Percentiles rank a stretch among this genome's conserved stretches.
These are phyloP conservation scores for Anarhynchus alexandrinus DNA, from an alignment of 2,113 vertebrate genomes.

Conservation along the genomic window DNA sequence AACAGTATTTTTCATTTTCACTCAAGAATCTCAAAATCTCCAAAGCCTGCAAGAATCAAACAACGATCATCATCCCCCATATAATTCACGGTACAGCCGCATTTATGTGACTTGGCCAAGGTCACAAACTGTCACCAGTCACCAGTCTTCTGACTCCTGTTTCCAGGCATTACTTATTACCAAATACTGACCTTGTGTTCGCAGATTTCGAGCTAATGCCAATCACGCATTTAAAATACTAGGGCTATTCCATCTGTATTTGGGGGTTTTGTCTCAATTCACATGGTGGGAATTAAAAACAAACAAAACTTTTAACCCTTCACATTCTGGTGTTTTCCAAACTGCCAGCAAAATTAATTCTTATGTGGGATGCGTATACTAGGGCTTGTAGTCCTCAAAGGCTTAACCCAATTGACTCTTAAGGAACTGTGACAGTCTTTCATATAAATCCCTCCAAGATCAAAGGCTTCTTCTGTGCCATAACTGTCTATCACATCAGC, in stretches of 20 bases:
- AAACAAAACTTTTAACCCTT: background rate
- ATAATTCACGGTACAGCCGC: background rate
- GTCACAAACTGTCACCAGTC: background rate
- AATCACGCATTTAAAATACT: background rate
- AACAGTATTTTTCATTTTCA: background rate
- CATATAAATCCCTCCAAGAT: background rate
- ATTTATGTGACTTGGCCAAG: background rate
- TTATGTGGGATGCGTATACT: background rate
- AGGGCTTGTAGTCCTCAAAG: background rate
- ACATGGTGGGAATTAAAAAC: background rate
- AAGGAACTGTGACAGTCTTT: slow-evolving; percentile 13
- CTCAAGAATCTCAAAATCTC: background rate
- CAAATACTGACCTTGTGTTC: background rate
- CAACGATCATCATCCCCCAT: background rate
- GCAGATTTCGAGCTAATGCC: background rate
- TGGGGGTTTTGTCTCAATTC: background rate
- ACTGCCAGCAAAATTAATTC: background rate
- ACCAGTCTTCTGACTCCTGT: background rate
- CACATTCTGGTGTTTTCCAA: background rate
- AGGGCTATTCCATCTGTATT: background rate
- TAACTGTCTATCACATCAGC: background rate
- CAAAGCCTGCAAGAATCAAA: background rate
- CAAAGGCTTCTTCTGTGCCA: slow-evolving; percentile 16
- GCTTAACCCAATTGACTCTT: slow-evolving; percentile 28
- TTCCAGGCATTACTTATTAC: background rate